A percentile compares a stretch with the other conserved stretches of the same genome.
These are phyloP conservation scores for Drosophila merina DNA, from an alignment of 2,888 invertebrate genomes.

Conservation along the genomic window DNA sequence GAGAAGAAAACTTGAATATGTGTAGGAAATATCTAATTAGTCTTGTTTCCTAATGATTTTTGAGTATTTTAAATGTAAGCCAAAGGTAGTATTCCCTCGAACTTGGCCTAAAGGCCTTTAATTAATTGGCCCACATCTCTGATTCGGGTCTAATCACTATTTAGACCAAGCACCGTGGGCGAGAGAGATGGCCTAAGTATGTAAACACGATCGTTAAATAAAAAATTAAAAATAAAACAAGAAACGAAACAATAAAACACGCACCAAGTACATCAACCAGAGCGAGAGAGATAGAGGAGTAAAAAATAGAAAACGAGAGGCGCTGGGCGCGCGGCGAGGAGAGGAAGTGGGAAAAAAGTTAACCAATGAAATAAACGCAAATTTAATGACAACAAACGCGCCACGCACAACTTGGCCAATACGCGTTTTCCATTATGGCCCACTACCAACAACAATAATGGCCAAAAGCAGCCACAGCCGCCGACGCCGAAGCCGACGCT, in stretches of 20 bases:
- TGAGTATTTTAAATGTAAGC: background rate
- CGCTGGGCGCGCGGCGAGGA: background rate
- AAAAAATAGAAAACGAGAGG: slow-evolving; percentile 22
- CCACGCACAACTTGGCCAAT: slow-evolving; percentile 71
- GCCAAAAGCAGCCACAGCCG: slow-evolving; percentile 2
- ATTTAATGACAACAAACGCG: slow-evolving; percentile 77
- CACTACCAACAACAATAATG: slow-evolving; percentile 16
- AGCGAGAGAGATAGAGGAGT: slow-evolving; percentile 46
- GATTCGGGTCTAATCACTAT: slow-evolving; percentile 20
- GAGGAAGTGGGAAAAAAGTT: slow-evolving; percentile 64
- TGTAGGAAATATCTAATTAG: too few relatives aligned
- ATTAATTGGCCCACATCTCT: slow-evolving; percentile 22
- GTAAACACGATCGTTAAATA: slow-evolving; percentile 75
- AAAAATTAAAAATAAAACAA: slow-evolving; percentile 49
- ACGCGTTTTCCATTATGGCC: slow-evolving; percentile 64
- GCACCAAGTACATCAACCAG: slow-evolving; percentile 16
- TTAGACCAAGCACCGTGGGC: slow-evolving; percentile 57
- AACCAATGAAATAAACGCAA: slow-evolving; percentile 79
- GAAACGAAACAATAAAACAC: slow-evolving; percentile 29
- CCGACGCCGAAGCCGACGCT: background rate
- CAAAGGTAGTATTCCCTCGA: background rate
- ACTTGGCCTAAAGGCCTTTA: background rate
- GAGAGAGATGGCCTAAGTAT: slow-evolving; percentile 59
- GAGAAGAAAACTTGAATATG: too few relatives aligned
- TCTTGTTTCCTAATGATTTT: too few relatives aligned